Conservation (phyloP, 2,888 invertebrate genomes). For the Cryptocheilus praepositus region DNA sequence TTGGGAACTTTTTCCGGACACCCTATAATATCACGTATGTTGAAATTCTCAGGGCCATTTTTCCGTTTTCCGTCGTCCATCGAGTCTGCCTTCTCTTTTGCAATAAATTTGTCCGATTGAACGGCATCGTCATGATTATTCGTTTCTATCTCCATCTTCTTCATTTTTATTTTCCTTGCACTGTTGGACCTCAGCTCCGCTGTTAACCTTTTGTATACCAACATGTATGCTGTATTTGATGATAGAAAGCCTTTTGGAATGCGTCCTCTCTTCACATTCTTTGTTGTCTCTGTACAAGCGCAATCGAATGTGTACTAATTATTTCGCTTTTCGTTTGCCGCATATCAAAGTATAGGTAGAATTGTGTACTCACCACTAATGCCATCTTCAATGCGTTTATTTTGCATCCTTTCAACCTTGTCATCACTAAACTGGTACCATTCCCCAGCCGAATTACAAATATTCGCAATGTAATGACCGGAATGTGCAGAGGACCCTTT, state of each 20-base stretch:
- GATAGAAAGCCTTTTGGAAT: slow-evolving; percentile 75
- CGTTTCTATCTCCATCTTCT: slow-evolving; percentile 41
- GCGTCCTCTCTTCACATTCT: slow-evolving; percentile 67
- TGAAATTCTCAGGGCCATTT: slow-evolving; percentile 34
- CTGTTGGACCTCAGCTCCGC: slow-evolving; percentile 28
- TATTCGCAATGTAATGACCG: slow-evolving; percentile 80
- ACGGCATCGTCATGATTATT: slow-evolving; percentile 39
- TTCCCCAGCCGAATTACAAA: slow-evolving; percentile 73
- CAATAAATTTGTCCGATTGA: slow-evolving; percentile 39
- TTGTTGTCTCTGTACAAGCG: slow-evolving; percentile 60
- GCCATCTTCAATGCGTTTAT: slow-evolving; percentile 71
- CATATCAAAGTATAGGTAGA: background rate
- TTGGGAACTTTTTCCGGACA: slow-evolving; percentile 26
- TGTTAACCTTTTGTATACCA: slow-evolving; percentile 76
- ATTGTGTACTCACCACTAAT: slow-evolving; percentile 56
- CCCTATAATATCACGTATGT: slow-evolving; percentile 15
- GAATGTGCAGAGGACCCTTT: slow-evolving; percentile 81
- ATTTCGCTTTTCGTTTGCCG: background rate
- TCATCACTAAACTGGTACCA: slow-evolving; percentile 83
- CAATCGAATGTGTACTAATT: slow-evolving; percentile 7
- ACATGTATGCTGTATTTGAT: slow-evolving; percentile 80
- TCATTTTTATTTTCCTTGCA: slow-evolving; percentile 43
- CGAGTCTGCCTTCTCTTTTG: slow-evolving; percentile 45
- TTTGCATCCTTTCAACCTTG: slow-evolving; percentile 74
- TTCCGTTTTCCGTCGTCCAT: slow-evolving; percentile 51